phyloP scores from a whole-genome alignment of 2,797 vertebrate genomes.

The Rhyacichthys aspro region DNA sequence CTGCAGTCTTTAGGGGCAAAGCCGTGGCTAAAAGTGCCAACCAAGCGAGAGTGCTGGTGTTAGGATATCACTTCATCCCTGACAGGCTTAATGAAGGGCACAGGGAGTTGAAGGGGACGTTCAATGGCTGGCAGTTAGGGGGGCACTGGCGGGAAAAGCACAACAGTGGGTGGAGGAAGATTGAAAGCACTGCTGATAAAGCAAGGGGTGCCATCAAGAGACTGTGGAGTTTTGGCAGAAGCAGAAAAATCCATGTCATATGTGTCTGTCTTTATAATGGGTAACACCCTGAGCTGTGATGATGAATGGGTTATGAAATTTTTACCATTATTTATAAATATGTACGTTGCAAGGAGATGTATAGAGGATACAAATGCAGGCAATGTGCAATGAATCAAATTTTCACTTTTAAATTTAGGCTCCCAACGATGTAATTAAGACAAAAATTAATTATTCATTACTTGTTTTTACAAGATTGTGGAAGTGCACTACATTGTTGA shows the following conservation, averaged over 20 bases:
- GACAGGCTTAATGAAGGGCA: slow-evolving; percentile 69
- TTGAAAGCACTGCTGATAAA: slow-evolving; percentile 66
- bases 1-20: slow-evolving; percentile 26
- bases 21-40: slow-evolving; percentile 46
- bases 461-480: too few species aligned
- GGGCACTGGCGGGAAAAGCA: slow-evolving; percentile 31
- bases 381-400: too few species aligned
- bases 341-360: too few species aligned
- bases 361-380: too few species aligned
- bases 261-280: slow-evolving; percentile 30
- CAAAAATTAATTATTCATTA: too few species aligned
- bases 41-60: slow-evolving; percentile 62
- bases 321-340: not conserved
- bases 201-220: slow-evolving; percentile 49
- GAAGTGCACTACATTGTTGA: too few species aligned
- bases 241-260: slow-evolving; percentile 45
- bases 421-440: too few species aligned
- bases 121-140: slow-evolving; percentile 57
- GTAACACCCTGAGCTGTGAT: slow-evolving; percentile 16
- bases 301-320: slow-evolving; percentile 3
- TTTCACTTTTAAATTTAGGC: too few species aligned
- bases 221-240: slow-evolving; percentile 50
- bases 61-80: slow-evolving; percentile 65
- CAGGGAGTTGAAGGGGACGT: slow-evolving; percentile 52
- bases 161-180: slow-evolving; percentile 7